Evolutionary conservation across 1,140 invertebrate species (phyloP).

Genomic region (Nasonia giraulti): DNA sequence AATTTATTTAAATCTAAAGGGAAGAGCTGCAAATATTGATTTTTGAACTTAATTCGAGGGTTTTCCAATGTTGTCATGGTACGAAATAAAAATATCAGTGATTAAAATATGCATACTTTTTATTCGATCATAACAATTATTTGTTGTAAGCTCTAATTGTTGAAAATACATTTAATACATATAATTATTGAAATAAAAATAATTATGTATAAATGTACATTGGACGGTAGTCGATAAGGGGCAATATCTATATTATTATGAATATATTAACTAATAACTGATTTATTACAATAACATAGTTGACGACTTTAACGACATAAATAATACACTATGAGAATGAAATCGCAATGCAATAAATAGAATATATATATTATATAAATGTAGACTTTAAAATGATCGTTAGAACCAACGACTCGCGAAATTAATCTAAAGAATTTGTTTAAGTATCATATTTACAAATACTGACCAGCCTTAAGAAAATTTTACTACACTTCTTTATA

Average conservation of each 20-base stretch:
- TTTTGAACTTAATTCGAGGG: too few relatives aligned
- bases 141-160: too few relatives aligned
- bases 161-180: too few relatives aligned
- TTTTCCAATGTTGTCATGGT: too few relatives aligned
- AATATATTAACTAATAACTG: too few relatives aligned
- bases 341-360: not conserved
- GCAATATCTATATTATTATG: not conserved
- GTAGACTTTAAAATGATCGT: not conserved
- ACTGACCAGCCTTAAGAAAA: not conserved
- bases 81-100: not conserved
- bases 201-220: not conserved
- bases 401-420: not conserved
- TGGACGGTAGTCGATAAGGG: slow-evolving; percentile 34
- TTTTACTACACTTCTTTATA: not conserved
- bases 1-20: not conserved
- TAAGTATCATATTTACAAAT: not conserved
- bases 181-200: not conserved
- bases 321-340: not conserved
- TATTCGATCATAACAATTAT: not conserved
- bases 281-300: too few relatives aligned
- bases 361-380: not conserved
- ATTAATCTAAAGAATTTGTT: not conserved
- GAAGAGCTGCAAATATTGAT: too few relatives aligned
- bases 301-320: too few relatives aligned
- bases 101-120: not conserved